These are phyloP conservation scores for Sinocyclocheilus grahami DNA, from an alignment of 2,113 vertebrate genomes.

Conservation along the genomic window DNA sequence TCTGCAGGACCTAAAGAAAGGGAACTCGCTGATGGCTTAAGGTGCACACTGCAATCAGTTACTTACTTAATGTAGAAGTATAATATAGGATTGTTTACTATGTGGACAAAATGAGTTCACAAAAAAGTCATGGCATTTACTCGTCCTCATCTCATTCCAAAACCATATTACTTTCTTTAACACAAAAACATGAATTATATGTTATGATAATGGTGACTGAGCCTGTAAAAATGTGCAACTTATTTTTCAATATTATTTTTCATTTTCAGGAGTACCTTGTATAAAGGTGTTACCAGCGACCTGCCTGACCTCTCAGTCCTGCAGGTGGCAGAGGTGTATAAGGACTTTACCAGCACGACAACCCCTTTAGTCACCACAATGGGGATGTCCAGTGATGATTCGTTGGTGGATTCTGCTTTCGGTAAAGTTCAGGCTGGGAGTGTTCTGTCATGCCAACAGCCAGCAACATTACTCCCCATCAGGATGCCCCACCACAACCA, in stretches of 20 bases:
- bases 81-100: background rate
- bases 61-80: too few relatives aligned
- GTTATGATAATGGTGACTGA: background rate
- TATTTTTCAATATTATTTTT: background rate
- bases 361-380: background rate
- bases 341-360: background rate
- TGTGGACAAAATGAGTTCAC: background rate
- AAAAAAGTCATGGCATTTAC: background rate
- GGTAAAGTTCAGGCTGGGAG: background rate
- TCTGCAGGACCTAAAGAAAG: too few relatives aligned
- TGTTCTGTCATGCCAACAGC: background rate
- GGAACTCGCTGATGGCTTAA: too few relatives aligned
- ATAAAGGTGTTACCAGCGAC: background rate
- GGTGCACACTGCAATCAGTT: too few relatives aligned
- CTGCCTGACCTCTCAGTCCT: background rate
- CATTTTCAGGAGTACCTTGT: background rate
- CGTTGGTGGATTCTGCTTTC: background rate
- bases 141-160: background rate
- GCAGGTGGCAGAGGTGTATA: background rate
- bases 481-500: too few relatives aligned
- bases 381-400: background rate
- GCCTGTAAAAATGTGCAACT: background rate
- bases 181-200: too few relatives aligned
- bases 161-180: too few relatives aligned
- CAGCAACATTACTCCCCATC: too few relatives aligned